Evolutionary conservation across 2,888 invertebrate species (phyloP).

Genomic region (Drosophila ustulata): DNA sequence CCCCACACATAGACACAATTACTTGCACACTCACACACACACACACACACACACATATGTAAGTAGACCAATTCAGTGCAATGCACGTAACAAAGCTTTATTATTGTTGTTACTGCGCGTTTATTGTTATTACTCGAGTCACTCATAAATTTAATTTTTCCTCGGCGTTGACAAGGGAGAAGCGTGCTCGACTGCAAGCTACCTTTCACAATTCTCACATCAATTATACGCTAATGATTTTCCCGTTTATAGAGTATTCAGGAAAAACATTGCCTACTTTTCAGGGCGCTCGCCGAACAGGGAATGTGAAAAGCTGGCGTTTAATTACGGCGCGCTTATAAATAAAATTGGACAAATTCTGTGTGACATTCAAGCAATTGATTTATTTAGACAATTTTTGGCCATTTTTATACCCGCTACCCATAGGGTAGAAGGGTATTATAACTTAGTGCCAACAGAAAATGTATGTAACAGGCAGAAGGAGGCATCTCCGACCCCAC

Average conservation of each 20-base stretch:
- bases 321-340: conserved; percentile 26
- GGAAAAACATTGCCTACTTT: conserved; percentile 19
- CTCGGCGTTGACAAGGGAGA: background rate
- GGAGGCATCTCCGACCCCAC: too few species aligned
- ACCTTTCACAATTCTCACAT: background rate
- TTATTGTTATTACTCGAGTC: conserved; percentile 26
- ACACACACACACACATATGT: conserved; percentile 11
- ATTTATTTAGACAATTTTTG: conserved; percentile 47
- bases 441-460: too few species aligned
- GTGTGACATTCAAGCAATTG: conserved; percentile 41
- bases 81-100: conserved; percentile 10
- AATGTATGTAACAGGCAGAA: too few species aligned
- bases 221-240: background rate
- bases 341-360: conserved; percentile 31
- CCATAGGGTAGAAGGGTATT: too few species aligned
- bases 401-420: too few species aligned
- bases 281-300: background rate
- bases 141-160: conserved; percentile 2
- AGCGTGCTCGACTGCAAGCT: background rate
- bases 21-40: background rate
- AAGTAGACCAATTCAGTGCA: conserved; percentile 1
- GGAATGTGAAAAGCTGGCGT: conserved; percentile 16
- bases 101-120: conserved; percentile 11
- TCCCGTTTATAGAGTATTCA: background rate
- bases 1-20: conserved; percentile 3